Conservation (phyloP, 2,113 vertebrate genomes). For the Erythrocercus mccallii region DNA sequence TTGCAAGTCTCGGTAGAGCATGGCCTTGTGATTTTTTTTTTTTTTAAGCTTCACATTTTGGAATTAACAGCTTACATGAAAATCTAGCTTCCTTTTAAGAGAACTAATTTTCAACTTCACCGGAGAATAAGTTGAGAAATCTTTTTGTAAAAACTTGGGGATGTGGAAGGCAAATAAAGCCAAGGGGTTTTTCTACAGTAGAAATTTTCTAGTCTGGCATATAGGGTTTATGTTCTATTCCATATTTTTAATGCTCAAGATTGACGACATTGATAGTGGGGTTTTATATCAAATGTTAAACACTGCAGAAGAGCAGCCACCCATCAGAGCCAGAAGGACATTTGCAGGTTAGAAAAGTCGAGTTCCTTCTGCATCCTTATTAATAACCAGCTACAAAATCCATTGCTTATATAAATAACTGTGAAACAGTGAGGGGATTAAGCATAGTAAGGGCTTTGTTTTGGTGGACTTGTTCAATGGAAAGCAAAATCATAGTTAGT, state of each 20-base stretch:
- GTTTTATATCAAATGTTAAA: not conserved
- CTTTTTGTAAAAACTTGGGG: not conserved
- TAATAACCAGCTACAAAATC: not conserved
- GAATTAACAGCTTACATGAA: not conserved
- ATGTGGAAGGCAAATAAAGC: not conserved
- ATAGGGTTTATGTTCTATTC: not conserved
- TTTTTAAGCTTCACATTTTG: not conserved
- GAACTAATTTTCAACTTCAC: not conserved
- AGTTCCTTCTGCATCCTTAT: not conserved
- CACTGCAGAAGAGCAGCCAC: not conserved
- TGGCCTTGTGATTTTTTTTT: not conserved
- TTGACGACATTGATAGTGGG: not conserved
- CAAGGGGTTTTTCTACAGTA: accelerated
- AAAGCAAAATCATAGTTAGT: not conserved
- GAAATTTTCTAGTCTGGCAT: not conserved
- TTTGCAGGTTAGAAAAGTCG: not conserved
- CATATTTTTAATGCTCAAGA: not conserved
- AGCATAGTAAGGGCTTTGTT: not conserved
- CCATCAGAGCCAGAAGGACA: not conserved
- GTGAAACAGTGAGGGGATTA: not conserved
- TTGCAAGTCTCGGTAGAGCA: not conserved
- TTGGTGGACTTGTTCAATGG: not conserved
- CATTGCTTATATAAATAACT: not conserved
- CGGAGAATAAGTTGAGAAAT: not conserved
- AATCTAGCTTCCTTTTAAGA: not conserved